Base-by-base conservation (phyloP, 2,888 invertebrate species). In the Sycophila texana region DNA sequence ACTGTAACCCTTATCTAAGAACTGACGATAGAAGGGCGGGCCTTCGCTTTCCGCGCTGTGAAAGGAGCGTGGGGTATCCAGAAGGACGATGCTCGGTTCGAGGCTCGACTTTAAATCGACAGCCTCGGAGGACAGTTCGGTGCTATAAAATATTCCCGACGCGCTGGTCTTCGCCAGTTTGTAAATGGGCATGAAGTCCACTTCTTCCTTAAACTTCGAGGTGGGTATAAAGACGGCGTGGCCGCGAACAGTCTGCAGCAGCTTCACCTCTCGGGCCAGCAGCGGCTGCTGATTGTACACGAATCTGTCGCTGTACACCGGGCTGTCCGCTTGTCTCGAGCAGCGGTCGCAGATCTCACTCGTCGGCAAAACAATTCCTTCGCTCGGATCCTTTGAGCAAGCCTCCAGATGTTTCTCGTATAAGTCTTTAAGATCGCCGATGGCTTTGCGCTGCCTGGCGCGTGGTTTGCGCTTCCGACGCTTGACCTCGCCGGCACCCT, bases 271-370 rank as follows among this genome's bases (percentile, higher is more conserved):
- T 72, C 80, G 83, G 3, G 88, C 86, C 16, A 79, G 63, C 4
- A 89, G 83, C 0, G 84, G 78, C 55, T 84, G 79, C 13, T 86
- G 87, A 0, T 79, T 76, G 74, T 87, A 88, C 57, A 89, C 82
- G 39, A 89, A 82, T 20, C 85, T 85, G 81, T 90, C 89, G 55
- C 86, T 89, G 70, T 88, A 89, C 61, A 90, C 85, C 1, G 88
- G 88, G 78, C 86, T 89, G 2, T 79, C 76, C 2, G 66, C 39
- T 1, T 22, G 47, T 80, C 77, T 83, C 4, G 84, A 84, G 57
- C 88, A 88, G 51, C 85, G 76, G n/a, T 78, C 81, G 77, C 88
- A 88, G 58, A 88, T 86, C 77, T 83, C 79, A 16, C 83, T 79
- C 10, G 75, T 81, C 7, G 85, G 81, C 10, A 80, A 60, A 61